Percentiles rank a stretch among this genome's conserved stretches.
These are phyloP conservation scores for Tiaroga cobitis DNA, from an alignment of 2,797 vertebrate genomes.

Conservation along the genomic window DNA sequence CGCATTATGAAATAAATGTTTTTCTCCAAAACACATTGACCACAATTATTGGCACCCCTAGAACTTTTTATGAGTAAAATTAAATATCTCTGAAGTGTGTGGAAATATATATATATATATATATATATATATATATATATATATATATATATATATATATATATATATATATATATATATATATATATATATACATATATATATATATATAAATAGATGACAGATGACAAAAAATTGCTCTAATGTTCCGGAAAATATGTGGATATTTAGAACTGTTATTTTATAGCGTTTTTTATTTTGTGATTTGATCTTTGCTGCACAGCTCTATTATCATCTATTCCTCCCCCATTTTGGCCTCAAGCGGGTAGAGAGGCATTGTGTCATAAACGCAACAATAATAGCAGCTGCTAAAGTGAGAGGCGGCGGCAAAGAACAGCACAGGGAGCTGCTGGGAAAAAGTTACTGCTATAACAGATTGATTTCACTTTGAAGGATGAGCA, in stretches of 20 bases:
- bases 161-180: no score
- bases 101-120: no score
- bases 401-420: constrained; percentile 1
- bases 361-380: constrained; percentile 24
- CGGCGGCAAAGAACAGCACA: background rate
- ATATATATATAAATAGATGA: no score
- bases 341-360: background rate
- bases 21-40: no score
- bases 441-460: background rate
- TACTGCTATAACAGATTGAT: background rate
- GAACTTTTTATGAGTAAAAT: no score
- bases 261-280: background rate
- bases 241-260: background rate
- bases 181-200: no score
- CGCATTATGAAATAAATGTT: no score
- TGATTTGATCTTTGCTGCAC: background rate
- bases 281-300: background rate
- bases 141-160: no score
- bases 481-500: background rate
- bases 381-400: background rate
- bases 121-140: no score
- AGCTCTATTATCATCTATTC: background rate
- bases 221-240: background rate
- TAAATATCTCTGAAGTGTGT: no score
- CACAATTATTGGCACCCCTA: no score